These are phyloP conservation scores for Mus spretus DNA, from an alignment of 2,797 vertebrate genomes.

Conservation along the genomic window DNA sequence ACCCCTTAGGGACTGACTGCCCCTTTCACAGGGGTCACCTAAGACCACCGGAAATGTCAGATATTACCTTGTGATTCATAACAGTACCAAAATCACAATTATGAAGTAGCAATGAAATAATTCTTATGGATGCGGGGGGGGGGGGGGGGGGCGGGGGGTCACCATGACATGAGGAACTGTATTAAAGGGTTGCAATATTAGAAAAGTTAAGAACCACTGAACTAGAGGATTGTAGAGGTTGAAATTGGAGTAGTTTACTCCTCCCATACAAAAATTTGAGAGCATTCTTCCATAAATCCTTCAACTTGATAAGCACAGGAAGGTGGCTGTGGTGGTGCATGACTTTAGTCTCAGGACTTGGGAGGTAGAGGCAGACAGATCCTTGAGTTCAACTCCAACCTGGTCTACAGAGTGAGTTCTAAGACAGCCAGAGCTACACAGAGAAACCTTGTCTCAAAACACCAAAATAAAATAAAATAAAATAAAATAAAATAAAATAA, in stretches of 20 bases:
- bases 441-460: not conserved
- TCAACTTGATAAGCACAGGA: not conserved
- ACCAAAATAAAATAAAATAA: not conserved
- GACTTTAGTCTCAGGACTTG: not conserved
- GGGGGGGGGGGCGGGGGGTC: no score
- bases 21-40: not conserved
- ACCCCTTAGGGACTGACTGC: not conserved
- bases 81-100: not conserved
- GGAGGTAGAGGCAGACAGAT: not conserved
- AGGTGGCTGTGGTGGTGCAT: not conserved
- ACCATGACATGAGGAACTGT: not conserved
- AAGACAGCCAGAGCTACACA: not conserved
- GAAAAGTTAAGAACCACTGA: not conserved
- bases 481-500: no score
- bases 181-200: not conserved
- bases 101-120: not conserved
- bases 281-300: not conserved
- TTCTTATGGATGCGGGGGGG: not conserved
- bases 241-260: not conserved
- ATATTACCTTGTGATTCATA: not conserved
- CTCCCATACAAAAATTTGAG: not conserved
- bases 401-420: not conserved
- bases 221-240: not conserved
- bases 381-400: not conserved
- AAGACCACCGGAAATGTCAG: not conserved